Evolutionary conservation across 2,797 vertebrate genomes (phyloP).

Genomic region (Falco berigora): DNA sequence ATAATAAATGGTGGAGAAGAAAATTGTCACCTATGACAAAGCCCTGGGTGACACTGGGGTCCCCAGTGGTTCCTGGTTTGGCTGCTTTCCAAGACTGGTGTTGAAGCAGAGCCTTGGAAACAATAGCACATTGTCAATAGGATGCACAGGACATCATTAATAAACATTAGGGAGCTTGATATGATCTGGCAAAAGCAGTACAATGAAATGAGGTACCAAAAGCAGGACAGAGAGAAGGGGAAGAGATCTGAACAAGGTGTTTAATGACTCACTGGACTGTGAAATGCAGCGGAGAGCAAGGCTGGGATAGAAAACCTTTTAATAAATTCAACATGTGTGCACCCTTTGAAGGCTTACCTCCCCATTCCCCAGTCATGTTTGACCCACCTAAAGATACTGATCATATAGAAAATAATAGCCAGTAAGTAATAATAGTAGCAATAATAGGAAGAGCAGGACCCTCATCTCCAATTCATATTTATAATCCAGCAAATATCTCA

Average conservation of each 20-base stretch:
- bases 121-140: slow-evolving; percentile 7
- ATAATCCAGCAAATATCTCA: slow-evolving; percentile 39
- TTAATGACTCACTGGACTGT: slow-evolving; percentile 13
- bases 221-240: background rate
- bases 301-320: background rate
- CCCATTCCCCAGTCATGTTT: background rate
- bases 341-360: background rate
- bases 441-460: slow-evolving; percentile 38
- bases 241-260: slow-evolving; percentile 14
- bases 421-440: slow-evolving; percentile 48
- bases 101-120: slow-evolving; percentile 20
- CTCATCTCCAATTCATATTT: slow-evolving; percentile 56
- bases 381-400: slow-evolving; percentile 31
- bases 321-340: slow-evolving; percentile 27
- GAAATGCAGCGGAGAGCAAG: background rate
- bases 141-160: slow-evolving; percentile 34
- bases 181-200: slow-evolving; percentile 37
- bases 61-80: background rate
- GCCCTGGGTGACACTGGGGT: background rate
- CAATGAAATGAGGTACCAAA: slow-evolving; percentile 30
- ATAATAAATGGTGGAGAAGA: background rate
- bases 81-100: background rate
- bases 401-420: slow-evolving; percentile 18
- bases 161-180: slow-evolving; percentile 55
- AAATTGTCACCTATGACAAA: background rate